Base-by-base conservation (phyloP, 2,888 invertebrate species). In the Catocala sponsa region DNA sequence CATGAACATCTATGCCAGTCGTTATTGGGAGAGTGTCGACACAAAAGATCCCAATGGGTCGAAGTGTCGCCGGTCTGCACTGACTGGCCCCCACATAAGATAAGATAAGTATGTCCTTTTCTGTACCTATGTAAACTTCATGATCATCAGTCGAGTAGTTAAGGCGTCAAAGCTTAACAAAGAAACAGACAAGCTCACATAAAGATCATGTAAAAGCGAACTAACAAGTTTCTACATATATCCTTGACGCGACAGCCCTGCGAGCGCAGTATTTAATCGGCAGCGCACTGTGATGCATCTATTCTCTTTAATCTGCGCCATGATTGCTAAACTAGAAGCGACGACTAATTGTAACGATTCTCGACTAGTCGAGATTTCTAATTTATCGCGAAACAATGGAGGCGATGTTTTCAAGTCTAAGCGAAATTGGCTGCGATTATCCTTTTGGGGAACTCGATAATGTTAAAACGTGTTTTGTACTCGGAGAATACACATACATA, bases 271-370 rank as follows among this genome's bases (percentile, higher is more conserved):
- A 81, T 84, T 82, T 81, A 84, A 82, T 82, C 80, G 75, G 73
- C 70, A 80, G 75, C 56, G 79, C 70, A 78, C 74, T 71, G 72
- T 77, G 82, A 79, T 81, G 84, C 83, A 84, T 83, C 81, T 81
- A 84, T 84, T 83, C 84, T 82, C 81, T 84, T 79, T 84, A 84
- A 83, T 83, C 82, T 83, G 81, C 74, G 79, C 74, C 68, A 69
- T 72, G 79, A 77, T 81, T 82, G 78, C 77, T 81, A 82, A 84
- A 83, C 83, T 78, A 78, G 78, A 78, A 70, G 66, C 72, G 71
- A 63, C 68, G 67, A 74, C 70, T 81, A 74, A 75, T 78, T 73
- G 79, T 80, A 72, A 76, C 72, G 78, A 75, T 76, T 77, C 78
- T 69, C 65, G 68, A 67, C 65, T 55, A 43, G 64, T 48, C 42